A percentile compares a stretch with the other conserved stretches of the same genome.
These are phyloP conservation scores for Gallinago undulata DNA, from an alignment of 2,113 vertebrate genomes.

Conservation along the genomic window DNA sequence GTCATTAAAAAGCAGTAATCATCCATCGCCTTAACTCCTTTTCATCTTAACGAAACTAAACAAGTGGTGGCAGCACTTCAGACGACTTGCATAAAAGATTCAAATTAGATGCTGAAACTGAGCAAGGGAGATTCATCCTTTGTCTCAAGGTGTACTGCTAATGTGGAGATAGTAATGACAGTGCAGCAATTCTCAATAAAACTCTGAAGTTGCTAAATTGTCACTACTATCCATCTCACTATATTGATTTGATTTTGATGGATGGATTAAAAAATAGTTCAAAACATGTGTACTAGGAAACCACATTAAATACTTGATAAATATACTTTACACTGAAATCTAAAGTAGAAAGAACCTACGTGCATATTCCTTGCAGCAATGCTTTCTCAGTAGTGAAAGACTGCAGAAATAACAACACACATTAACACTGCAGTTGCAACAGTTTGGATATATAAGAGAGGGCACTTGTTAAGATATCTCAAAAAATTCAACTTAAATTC, in stretches of 20 bases:
- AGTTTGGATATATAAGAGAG: conserved; percentile 60
- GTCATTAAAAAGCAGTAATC: not conserved
- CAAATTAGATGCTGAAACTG: conserved; percentile 21
- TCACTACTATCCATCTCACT: not conserved
- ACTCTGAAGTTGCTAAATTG: not conserved
- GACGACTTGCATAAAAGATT: conserved; percentile 13
- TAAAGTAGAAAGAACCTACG: not conserved
- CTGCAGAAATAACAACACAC: not conserved
- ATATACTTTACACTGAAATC: not conserved
- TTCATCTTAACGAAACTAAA: conserved; percentile 17
- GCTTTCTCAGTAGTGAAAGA: not conserved
- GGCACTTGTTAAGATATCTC: conserved; percentile 52
- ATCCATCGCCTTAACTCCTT: not conserved
- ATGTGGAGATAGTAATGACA: not conserved
- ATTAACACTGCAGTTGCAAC: conserved; percentile 23
- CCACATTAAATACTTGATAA: not conserved
- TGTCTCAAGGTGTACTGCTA: not conserved
- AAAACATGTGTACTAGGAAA: not conserved
- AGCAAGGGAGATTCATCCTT: not conserved
- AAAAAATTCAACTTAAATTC: conserved; percentile 53
- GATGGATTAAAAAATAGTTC: not conserved
- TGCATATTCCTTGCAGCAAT: not conserved
- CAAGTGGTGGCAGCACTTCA: not conserved
- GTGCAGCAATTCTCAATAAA: not conserved
- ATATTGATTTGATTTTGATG: not conserved